Base-by-base conservation (phyloP, 2,113 vertebrate genomes). In the Takifugu flavidus region DNA sequence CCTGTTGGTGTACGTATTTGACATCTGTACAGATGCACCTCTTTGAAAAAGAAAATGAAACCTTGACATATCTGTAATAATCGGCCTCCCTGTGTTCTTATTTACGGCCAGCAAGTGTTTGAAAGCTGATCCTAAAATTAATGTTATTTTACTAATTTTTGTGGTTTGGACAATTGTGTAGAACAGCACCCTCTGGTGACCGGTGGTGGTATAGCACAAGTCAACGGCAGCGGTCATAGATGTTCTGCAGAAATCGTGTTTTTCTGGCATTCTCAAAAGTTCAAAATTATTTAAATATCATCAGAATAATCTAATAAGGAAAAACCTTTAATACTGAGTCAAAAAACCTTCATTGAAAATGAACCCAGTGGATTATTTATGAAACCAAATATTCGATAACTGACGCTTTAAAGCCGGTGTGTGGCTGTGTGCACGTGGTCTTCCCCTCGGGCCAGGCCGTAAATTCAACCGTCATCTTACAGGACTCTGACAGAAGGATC, bases 1-100 rank as follows among this genome's bases (percentile, higher is more conserved):
- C 82, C 72, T 86, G 74, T 84, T 39, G 82, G 84, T 89, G 83
- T 89, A 82, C 85, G 87, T 85, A 79, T 89, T 84, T 86, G 86
- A 85, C 78, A 80, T 81, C 88, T 90, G 85, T 89, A 86, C 82
- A 86, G 88, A 86, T 79, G 82, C 82, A 87, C 85, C 87, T 84
- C 80, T 88, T 80, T 85, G 74, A 82, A 77, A 83, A 89, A 86
- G 63, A 84, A 89, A 89, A 87, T 80, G 78, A 89, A 88, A 83
- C 82, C 78, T 85, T 86, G 82, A 89, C 82, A 90, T 89, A 89
- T 89, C 84, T 87, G 75, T 70, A 86, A 78, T 71, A 85, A 87
- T 86, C 59, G 20, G 46, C 39, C 45, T 62, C 49, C 43, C 50
- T 80, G 72, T 80, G 83, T 88, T 65, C 85, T 85, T 67, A 76